Conservation (phyloP, 1,140 invertebrate genomes). For the Eumaeus atala region DNA sequence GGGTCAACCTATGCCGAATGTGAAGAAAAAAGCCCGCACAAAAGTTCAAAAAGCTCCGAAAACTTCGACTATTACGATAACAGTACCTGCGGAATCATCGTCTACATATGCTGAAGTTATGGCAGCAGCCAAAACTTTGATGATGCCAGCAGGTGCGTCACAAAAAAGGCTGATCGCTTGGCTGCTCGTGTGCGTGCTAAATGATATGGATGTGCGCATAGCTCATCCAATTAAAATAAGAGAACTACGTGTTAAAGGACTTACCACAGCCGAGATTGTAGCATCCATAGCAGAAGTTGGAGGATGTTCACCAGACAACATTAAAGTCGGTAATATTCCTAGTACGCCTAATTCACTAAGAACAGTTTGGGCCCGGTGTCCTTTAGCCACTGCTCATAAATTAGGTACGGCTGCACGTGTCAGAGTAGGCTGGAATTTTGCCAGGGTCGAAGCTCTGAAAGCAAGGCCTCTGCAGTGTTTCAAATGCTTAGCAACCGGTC, state of each 20-base stretch:
- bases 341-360: background rate
- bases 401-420: constrained; percentile 4
- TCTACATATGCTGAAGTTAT: constrained; percentile 19
- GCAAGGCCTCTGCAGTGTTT: constrained; percentile 27
- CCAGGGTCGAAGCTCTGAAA: constrained; percentile 17
- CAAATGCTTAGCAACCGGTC: constrained; percentile 19
- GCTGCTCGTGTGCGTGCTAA: constrained; percentile 13
- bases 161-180: constrained; percentile 21
- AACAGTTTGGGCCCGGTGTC: constrained; percentile 5
- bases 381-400: background rate
- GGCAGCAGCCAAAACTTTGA: constrained; percentile 15
- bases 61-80: constrained; percentile 17
- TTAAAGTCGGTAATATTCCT: constrained; percentile 5
- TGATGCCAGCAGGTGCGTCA: too few relatives aligned
- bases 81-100: constrained; percentile 3
- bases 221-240: constrained; percentile 19
- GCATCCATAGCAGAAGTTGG: constrained; percentile 7
- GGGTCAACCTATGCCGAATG: too few relatives aligned
- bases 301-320: background rate
- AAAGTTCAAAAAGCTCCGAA: constrained; percentile 9
- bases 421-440: constrained; percentile 18
- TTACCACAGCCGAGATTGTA: constrained; percentile 19
- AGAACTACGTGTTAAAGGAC: constrained; percentile 21
- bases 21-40: background rate
- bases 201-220: constrained; percentile 12